Percentiles rank a stretch among this genome's conserved stretches.
These are phyloP conservation scores for Motacilla tschutschensis DNA, from an alignment of 2,113 vertebrate genomes.

Conservation along the genomic window DNA sequence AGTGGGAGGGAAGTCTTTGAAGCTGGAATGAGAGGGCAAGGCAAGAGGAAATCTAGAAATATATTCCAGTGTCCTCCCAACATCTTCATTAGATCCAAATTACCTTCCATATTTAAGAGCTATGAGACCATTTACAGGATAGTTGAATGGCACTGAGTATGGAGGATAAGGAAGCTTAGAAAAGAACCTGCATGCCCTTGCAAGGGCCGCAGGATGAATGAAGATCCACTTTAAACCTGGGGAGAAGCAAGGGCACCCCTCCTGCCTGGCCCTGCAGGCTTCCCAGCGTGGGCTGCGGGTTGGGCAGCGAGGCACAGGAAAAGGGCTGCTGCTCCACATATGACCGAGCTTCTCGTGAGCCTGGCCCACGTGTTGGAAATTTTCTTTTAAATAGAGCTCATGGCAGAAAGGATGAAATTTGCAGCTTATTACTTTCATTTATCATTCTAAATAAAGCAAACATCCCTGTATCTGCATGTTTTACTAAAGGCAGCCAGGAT, in stretches of 20 bases:
- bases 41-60: neutral
- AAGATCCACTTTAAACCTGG: neutral
- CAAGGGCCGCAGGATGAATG: neutral
- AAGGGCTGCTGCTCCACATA: neutral
- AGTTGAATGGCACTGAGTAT: neutral
- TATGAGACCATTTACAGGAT: neutral
- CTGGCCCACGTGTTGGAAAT: neutral
- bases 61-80: neutral
- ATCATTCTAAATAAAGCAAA: constrained; percentile 36
- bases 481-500: neutral
- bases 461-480: constrained; percentile 4
- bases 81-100: neutral
- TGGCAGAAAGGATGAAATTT: constrained; percentile 34
- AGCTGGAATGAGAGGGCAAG: neutral
- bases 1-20: neutral
- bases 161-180: neutral
- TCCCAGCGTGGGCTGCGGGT: accelerated
- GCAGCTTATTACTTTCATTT: constrained; percentile 22
- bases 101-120: neutral
- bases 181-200: neutral
- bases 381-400: constrained; percentile 24
- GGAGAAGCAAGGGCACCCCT: neutral
- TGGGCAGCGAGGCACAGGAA: neutral
- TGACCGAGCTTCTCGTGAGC: neutral
- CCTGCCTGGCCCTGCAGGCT: neutral